Evolutionary conservation across 2,113 vertebrate genomes (phyloP).

Genomic region (Actenoides hombroni): DNA sequence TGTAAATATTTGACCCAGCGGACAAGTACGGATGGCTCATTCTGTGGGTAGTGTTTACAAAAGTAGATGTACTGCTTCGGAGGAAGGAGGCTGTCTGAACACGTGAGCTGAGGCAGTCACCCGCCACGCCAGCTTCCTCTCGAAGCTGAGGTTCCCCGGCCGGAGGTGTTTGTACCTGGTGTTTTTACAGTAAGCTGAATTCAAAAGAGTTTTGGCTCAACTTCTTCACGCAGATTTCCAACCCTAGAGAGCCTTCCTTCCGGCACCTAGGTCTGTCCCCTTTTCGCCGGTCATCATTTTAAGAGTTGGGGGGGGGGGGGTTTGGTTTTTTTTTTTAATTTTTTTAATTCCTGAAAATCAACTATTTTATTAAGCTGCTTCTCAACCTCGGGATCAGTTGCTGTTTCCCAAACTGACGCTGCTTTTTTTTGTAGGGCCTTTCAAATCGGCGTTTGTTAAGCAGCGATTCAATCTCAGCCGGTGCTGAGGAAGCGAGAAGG

Average conservation of each 20-base stretch:
- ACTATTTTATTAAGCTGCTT: constrained; percentile 68
- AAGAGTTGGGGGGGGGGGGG: no score
- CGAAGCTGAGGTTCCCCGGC: constrained; percentile 61
- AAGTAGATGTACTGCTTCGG: constrained; percentile 77
- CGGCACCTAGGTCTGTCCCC: constrained; percentile 65
- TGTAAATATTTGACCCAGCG: constrained; percentile 77
- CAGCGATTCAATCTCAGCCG: constrained; percentile 4
- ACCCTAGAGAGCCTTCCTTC: background rate
- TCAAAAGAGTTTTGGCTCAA: constrained; percentile 60
- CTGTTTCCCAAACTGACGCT: constrained; percentile 65
- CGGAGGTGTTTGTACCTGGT: constrained; percentile 66
- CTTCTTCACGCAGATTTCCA: constrained; percentile 35
- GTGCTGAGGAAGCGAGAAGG: background rate
- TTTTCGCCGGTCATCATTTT: constrained; percentile 21
- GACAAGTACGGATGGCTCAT: constrained; percentile 77
- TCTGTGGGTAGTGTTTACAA: constrained; percentile 82
- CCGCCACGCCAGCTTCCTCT: constrained; percentile 69
- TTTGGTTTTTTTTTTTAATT: no score
- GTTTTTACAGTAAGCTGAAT: constrained; percentile 56
- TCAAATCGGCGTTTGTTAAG: background rate
- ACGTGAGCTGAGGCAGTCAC: constrained; percentile 67
- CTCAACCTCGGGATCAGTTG: constrained; percentile 61
- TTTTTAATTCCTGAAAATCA: constrained; percentile 57
- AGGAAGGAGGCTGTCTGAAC: constrained; percentile 73
- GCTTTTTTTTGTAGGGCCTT: constrained; percentile 21